Evolutionary conservation across 2,113 vertebrate species (phyloP).

Genomic region (Urocitellus parryii): DNA sequence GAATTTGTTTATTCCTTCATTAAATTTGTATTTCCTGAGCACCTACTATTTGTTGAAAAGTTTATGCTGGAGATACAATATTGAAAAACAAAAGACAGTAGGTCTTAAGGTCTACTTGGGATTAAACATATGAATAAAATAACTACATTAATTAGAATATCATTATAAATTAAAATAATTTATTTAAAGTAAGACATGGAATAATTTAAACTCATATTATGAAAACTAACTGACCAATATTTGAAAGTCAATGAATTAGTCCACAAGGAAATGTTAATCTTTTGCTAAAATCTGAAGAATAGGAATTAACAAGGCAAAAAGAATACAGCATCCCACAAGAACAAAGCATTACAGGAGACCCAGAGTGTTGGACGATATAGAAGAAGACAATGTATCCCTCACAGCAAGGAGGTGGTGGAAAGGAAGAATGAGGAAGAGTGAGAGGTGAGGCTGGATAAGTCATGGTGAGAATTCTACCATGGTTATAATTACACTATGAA

Average conservation of each 20-base stretch:
- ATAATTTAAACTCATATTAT: background rate
- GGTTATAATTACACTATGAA: background rate
- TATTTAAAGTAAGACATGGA: background rate
- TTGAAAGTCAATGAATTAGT: background rate
- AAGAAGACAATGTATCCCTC: background rate
- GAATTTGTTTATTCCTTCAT: background rate
- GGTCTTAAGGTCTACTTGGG: background rate
- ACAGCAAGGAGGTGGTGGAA: background rate
- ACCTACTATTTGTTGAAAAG: background rate
- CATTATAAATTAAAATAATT: conserved; percentile 9
- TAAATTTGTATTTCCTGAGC: background rate
- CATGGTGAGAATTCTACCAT: background rate
- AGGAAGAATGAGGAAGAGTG: background rate
- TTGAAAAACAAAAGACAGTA: background rate
- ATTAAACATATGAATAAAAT: background rate
- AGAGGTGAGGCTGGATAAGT: background rate
- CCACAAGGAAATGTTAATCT: background rate
- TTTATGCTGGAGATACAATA: background rate
- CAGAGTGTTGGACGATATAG: background rate
- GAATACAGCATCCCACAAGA: background rate
- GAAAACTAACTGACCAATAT: background rate
- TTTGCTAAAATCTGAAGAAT: background rate
- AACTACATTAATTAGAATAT: background rate
- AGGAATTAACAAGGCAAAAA: background rate
- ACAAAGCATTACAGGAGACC: background rate